Evolutionary conservation across 2,888 invertebrate genomes (phyloP).

Genomic region (Campoplex capitator): DNA sequence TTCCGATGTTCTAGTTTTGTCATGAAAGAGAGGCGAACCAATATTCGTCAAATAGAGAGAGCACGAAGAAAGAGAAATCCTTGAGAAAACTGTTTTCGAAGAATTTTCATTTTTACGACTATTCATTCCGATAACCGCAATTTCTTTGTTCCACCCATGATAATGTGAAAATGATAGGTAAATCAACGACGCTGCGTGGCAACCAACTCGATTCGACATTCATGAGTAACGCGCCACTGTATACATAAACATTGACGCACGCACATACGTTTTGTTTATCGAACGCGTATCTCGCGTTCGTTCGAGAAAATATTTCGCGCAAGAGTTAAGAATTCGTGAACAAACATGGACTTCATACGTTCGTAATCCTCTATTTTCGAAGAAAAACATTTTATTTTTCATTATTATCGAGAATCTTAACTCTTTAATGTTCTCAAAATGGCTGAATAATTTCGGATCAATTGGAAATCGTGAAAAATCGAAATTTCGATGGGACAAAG

Average conservation of each 20-base stretch:
- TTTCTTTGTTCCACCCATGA: not conserved
- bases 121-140: not conserved
- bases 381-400: not conserved
- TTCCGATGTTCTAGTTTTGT: not conserved
- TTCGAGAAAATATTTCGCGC: not conserved
- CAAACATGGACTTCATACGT: not conserved
- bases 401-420: not conserved
- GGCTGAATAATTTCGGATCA: not conserved
- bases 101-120: not conserved
- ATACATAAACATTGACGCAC: constrained; percentile 20
- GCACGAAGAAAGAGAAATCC: not conserved
- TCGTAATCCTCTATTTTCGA: not conserved
- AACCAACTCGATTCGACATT: not conserved
- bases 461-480: not conserved
- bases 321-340: not conserved
- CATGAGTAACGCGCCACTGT: constrained; percentile 14
- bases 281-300: not conserved
- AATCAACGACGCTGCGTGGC: not conserved
- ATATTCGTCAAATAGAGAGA: not conserved
- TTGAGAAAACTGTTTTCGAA: not conserved
- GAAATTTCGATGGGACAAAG: not conserved
- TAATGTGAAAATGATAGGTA: not conserved
- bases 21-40: not conserved
- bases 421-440: not conserved
- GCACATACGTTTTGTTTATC: constrained; percentile 29